A percentile compares a stretch with the other conserved stretches of the same genome.
Conservation (phyloP, 2,888 invertebrate genomes). For the Caenorhabditis uteleia region DNA sequence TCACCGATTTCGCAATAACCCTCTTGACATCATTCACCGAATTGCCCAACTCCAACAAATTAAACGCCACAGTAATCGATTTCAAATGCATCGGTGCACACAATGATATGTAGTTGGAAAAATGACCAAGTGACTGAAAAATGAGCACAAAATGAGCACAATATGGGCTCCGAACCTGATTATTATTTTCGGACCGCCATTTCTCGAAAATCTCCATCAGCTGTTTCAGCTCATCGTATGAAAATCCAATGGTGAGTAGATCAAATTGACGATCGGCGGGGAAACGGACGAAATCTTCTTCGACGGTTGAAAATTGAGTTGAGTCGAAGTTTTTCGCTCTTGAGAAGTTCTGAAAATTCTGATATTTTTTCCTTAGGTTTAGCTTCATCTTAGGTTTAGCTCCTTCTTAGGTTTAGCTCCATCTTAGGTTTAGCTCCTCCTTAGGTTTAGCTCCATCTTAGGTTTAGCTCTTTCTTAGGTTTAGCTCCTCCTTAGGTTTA, state of each 20-base stretch:
- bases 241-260: conserved; percentile 49
- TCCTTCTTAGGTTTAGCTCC: no score
- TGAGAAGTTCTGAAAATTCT: background rate
- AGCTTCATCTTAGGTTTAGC: no score
- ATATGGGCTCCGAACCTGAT: conserved; percentile 6
- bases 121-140: conserved; percentile 29
- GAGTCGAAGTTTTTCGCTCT: background rate
- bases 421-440: no score
- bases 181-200: conserved; percentile 35
- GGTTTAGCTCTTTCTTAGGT: no score
- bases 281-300: conserved; percentile 40
- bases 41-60: conserved; percentile 51
- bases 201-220: conserved; percentile 45
- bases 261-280: conserved; percentile 51
- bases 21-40: conserved; percentile 30
- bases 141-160: background rate
- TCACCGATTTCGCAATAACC: conserved; percentile 39
- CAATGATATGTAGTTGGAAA: conserved; percentile 45
- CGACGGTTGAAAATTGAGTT: no score
- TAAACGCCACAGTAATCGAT: conserved; percentile 42
- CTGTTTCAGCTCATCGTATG: conserved; percentile 50
- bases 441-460: no score
- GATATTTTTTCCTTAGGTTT: no score
- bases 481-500: no score
- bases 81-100: conserved; percentile 36